Conservation (phyloP, 1,140 invertebrate genomes). For the Halyomorpha halys region DNA sequence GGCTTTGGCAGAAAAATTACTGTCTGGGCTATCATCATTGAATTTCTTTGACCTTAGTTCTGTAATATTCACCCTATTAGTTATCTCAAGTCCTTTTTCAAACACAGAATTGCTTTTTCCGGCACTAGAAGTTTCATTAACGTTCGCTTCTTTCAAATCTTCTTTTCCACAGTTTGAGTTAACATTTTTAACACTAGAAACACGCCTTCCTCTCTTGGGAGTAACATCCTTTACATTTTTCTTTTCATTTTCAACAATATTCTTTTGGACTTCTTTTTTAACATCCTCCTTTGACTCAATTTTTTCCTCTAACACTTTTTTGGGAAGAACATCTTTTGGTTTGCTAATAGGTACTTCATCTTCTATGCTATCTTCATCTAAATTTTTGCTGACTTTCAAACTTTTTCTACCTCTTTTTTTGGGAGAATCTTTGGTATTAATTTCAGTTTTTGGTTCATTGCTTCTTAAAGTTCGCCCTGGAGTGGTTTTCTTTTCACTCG, state of each 20-base stretch:
- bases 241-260: background rate
- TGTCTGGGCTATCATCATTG: no score
- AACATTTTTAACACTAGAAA: no score
- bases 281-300: background rate
- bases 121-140: no score
- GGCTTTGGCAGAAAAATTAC: background rate
- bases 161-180: slow-evolving; percentile 4
- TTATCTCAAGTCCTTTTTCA: no score
- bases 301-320: background rate
- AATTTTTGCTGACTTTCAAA: background rate
- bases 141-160: background rate
- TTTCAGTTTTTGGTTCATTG: slow-evolving; percentile 7
- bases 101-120: no score
- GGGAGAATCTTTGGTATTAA: slow-evolving; percentile 6
- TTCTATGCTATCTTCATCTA: slow-evolving; percentile 21
- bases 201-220: no score
- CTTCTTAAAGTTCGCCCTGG: background rate
- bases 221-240: no score
- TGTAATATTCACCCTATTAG: no score
- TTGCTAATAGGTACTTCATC: slow-evolving; percentile 3
- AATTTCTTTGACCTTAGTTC: no score
- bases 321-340: background rate
- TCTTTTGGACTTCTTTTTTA: background rate
- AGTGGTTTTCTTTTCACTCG: slow-evolving; percentile 15
- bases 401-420: slow-evolving; percentile 2